Base-by-base conservation (phyloP, 2,797 vertebrate genomes). In the Enteromius argenteus region DNA sequence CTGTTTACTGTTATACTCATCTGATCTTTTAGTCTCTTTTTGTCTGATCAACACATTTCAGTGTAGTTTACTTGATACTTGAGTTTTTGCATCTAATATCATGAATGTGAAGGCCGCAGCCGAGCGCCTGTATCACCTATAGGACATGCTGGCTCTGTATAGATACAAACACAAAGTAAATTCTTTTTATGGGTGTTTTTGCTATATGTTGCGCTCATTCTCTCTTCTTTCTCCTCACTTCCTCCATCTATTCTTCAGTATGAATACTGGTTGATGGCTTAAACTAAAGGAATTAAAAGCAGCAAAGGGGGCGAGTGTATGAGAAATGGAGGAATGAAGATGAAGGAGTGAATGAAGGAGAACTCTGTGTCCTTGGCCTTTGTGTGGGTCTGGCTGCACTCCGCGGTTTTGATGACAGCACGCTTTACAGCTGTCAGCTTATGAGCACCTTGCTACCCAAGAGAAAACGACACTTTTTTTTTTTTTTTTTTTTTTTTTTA, bases 331-430 rank as follows among this genome's bases (percentile, higher is more conserved):
- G 56, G 14, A 73, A 53, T 37, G 46, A 44, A 81, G 42, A 60
- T 58, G 72, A 74, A 78, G 80, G 79, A 85, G 58, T 81, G 84
- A 85, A 72, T 77, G 85, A 80, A 56, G 74, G 75, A 56, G 42
- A 80, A 66, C 75, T 71, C 53, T 0, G 39, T 84, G 83, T 84
- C 83, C 83, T 79, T 84, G 83, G 83, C 66, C 75, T 79, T 84
- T 84, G 67, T 79, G 75, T 78, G 74, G 83, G 53, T 72, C 74
- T 72, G 83, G 83, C 39, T 79, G 75, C 53, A 71, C 66, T 71
- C 83, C 0, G 39, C 1, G 46, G 81, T 58, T 76, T 71, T 60
- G 66, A 78, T 62, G 66, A 39, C 66, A 72, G 74, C 71, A 72
- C 21, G 39, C 67, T 84, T 79, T 84, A 79, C 53, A 37, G 42